Evolutionary conservation across 2,888 invertebrate species (phyloP), one percentile per base, ranked within the genome.

Genomic region (Eupithecia dodoneata): DNA sequence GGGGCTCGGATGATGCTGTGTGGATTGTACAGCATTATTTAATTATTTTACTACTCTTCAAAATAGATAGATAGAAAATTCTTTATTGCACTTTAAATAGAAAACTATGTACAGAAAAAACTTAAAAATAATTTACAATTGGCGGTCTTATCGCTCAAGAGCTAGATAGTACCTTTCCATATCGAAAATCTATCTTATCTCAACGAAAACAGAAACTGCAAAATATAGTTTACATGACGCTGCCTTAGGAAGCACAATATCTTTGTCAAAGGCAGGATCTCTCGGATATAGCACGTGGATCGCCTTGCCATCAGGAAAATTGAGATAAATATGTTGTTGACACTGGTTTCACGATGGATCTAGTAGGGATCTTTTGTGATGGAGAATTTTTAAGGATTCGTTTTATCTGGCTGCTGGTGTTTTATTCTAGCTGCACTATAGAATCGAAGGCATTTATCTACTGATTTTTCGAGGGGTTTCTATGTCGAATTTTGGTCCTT

Each of bases 271-370:
- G 80, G 73, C 55, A 59, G 55, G n/a, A 67, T 67, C 44, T 44
- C 73, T n/a, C 76, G 72, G 76, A 76, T 79, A 81, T 74, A 76
- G 75, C 76, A 65, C 65, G 59, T 71, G 41, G 71, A 73, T 74
- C 75, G 72, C 63, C 70, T 75, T 72, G 49, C 76, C 52, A 76
- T 77, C 74, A 76, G 72, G 75, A 71, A 79, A 75, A 77, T 75
- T 74, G 63, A 78, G 76, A 76, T 72, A 77, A 79, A 78, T 77
- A 80, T 74, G 71, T 71, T 79, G 76, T 77, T 78, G 75, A 76
- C 77, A 77, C 77, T 80, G 79, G 79, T 76, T 79, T 78, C 76
- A 76, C 72, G 74, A 76, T 71, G 42, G 72, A 79, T 79, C 72
- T 59, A 70, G 72, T 72, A 78, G 73, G 72, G 72, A 72, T 59